Percentiles rank a stretch among this genome's conserved stretches.
phyloP scores from a whole-genome alignment of 64 coral and sea anemone species.

The Actinia equina region DNA sequence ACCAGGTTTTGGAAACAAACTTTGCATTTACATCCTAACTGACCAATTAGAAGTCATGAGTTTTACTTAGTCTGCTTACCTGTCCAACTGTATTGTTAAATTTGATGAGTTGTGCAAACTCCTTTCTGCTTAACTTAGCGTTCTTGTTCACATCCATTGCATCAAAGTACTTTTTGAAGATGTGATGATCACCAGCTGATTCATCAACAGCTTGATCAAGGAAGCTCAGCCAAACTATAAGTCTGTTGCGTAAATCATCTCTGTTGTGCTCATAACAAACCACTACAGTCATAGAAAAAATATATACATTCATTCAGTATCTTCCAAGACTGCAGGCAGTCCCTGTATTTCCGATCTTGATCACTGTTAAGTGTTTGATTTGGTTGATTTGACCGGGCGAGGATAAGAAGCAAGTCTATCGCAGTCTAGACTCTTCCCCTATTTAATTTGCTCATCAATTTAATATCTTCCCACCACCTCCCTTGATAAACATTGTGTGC shows the following conservation, averaged over 20 bases:
- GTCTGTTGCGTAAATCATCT: slow-evolving; percentile 34
- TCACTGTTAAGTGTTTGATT: no score
- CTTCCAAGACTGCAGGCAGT: no score
- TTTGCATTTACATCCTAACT: no score
- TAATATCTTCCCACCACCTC: no score
- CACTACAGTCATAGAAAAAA: slow-evolving; percentile 8
- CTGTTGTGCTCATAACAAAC: slow-evolving; percentile 53
- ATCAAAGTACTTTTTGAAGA: slow-evolving; percentile 37
- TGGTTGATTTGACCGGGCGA: no score
- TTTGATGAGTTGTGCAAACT: slow-evolving; percentile 34
- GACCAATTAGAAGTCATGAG: no score
- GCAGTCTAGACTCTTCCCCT: no score
- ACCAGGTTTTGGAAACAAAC: no score
- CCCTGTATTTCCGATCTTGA: no score
- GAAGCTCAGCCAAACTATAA: slow-evolving; percentile 45
- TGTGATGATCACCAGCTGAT: not conserved
- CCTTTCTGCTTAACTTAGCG: slow-evolving; percentile 31
- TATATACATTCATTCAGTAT: not conserved
- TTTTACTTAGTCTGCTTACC: not conserved
- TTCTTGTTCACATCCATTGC: slow-evolving; percentile 37
- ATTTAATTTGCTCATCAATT: no score
- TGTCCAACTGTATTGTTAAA: slow-evolving; percentile 31
- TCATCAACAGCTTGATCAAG: not conserved
- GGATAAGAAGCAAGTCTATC: no score
- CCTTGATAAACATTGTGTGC: no score